Base-by-base conservation (phyloP, 2,888 invertebrate species). In the Metacarcinus magister region DNA sequence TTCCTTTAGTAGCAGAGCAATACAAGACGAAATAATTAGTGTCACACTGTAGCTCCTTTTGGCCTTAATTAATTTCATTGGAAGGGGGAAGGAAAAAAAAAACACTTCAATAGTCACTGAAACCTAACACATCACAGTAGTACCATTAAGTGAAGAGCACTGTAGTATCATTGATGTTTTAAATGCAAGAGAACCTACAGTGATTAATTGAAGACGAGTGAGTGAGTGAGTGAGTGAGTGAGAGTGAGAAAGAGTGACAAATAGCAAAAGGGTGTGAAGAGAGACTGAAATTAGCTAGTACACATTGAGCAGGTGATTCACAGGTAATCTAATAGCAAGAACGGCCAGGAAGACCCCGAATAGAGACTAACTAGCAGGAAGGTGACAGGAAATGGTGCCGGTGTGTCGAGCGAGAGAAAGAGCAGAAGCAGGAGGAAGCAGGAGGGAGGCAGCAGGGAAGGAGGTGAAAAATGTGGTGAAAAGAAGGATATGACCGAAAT, bases 321-420 rank as follows among this genome's bases (percentile, higher is more conserved):
- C 5, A 32, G 32, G 32, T 32, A 32, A 82, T 28, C 82, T 32
- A 82, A 82, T 82, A 82, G 82, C 32, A 82, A 32, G 8, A 8
- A 8, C 82, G 32, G 13, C 32, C 82, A 82, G 82, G 82, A 82
- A 82, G 82, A 82, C 32, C 32, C 2, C 28, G 82, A 82, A 82
- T 82, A 23, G 82, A 82, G 32, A 13, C 82, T 82, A 82, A 82
- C 82, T 82, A 82, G 82, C 82, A 82, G 82, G 82, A 82, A 82
- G 82, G 82, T 32, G 82, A 82, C 82, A 32, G 82, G 82, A 82
- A 82, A 82, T 82, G 32, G 82, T 13, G 82, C 32, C 32, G 82
- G 82, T 82, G 82, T 32, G 82, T 28, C 28, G 82, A 82, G 82
- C 2, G 82, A 82, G 82, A 82, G 82, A 32, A 16, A 32, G 32